These are phyloP conservation scores for Acrocephalus scirpaceus DNA, from an alignment of 2,797 vertebrate species.

Conservation along the genomic window DNA sequence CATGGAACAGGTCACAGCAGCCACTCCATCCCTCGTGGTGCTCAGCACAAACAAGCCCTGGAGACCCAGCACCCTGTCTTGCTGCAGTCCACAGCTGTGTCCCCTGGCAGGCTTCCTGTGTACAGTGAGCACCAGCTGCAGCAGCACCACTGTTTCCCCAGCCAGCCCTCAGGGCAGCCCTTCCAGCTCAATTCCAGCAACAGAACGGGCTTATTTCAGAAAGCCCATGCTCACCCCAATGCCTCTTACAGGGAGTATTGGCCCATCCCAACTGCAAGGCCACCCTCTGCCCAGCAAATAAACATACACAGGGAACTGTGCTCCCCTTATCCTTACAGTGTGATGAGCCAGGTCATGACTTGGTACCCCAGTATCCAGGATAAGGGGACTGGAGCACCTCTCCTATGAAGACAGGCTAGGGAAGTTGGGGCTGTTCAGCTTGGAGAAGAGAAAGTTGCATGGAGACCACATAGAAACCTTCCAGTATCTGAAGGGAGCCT, in stretches of 20 bases:
- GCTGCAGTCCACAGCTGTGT: not conserved
- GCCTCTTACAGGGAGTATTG: not conserved
- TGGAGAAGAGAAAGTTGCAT: not conserved
- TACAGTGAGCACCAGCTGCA: not conserved
- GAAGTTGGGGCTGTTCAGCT: not conserved
- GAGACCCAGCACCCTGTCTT: not conserved
- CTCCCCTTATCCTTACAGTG: slow-evolving; percentile 70
- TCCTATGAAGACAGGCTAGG: not conserved
- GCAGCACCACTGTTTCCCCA: not conserved
- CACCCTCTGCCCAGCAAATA: slow-evolving; percentile 31
- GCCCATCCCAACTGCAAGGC: not conserved
- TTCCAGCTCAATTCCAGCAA: not conserved
- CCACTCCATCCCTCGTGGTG: fast-evolving
- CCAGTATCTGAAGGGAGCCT: not conserved
- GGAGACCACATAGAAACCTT: not conserved
- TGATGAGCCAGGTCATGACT: slow-evolving; percentile 70
- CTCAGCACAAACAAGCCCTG: not conserved
- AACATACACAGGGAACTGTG: slow-evolving; percentile 64
- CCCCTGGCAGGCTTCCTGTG: not conserved
- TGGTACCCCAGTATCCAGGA: slow-evolving; percentile 69
- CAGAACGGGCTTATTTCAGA: not conserved
- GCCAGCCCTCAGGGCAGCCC: not conserved
- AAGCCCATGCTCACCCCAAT: fast-evolving
- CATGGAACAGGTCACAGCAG: not conserved
- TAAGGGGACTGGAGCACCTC: not conserved